These are phyloP conservation scores for Cyprinodon variegatus DNA, from an alignment of 2,113 vertebrate genomes.

Conservation along the genomic window DNA sequence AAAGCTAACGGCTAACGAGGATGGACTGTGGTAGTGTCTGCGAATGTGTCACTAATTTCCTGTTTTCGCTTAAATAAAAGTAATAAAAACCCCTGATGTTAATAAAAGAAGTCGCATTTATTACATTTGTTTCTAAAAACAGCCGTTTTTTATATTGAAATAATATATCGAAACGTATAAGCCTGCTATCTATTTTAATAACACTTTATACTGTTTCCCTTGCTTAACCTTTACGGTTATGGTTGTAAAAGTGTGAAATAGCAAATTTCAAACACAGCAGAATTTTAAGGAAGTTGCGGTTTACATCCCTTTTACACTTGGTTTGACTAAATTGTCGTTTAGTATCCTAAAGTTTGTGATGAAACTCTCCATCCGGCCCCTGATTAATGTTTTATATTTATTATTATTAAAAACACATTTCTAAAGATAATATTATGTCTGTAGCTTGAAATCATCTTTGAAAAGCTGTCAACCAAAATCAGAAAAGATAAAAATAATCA, in stretches of 20 bases:
- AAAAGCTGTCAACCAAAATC: not conserved
- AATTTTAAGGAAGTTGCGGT: slow-evolving; percentile 33
- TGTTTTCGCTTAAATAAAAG: not conserved
- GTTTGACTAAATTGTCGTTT: slow-evolving; percentile 31
- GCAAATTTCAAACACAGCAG: slow-evolving; percentile 43
- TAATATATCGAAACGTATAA: not conserved
- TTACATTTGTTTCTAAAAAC: not conserved
- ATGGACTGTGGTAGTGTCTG: not conserved
- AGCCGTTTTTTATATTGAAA: not conserved
- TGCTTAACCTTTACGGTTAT: not conserved
- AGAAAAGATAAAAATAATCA: not conserved
- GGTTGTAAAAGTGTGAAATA: not conserved
- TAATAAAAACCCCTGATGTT: too few relatives aligned
- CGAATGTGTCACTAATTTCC: not conserved
- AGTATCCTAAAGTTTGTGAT: slow-evolving; percentile 7
- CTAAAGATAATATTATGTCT: not conserved
- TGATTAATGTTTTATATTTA: not conserved
- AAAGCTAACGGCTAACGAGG: slow-evolving; percentile 21
- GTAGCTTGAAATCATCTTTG: not conserved
- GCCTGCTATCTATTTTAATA: not conserved
- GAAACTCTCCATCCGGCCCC: not conserved
- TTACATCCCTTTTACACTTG: not conserved
- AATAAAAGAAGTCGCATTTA: not conserved
- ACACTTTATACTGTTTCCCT: not conserved
- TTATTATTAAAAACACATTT: not conserved